Conservation (phyloP, 2,888 invertebrate species). For the Cistogaster globosa region DNA sequence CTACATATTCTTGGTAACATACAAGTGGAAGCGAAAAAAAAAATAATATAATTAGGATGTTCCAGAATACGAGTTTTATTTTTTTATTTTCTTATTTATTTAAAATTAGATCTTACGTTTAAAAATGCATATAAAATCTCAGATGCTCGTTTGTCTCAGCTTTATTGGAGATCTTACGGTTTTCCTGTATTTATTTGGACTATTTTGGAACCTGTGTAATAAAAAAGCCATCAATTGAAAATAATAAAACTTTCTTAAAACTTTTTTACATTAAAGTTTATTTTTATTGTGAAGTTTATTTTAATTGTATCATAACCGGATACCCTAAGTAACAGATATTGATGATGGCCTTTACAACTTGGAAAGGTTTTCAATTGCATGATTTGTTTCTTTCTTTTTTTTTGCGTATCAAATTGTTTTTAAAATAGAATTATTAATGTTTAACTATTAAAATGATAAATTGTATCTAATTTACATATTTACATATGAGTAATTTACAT, state of each 20-base stretch:
- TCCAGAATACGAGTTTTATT: no score
- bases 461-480: slow-evolving; percentile 65
- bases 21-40: not conserved
- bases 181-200: no score
- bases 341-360: not conserved
- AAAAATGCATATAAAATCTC: no score
- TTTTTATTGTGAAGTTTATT: no score
- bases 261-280: no score
- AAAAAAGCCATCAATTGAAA: no score
- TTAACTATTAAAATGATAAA: slow-evolving; percentile 71
- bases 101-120: no score
- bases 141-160: no score
- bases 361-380: slow-evolving; percentile 49
- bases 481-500: slow-evolving; percentile 54
- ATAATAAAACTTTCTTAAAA: not conserved
- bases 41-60: not conserved
- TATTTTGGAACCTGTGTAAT: no score
- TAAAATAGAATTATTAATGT: slow-evolving; percentile 69
- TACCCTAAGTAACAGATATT: not conserved
- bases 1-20: slow-evolving; percentile 10
- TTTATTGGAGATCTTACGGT: no score
- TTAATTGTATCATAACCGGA: not conserved
- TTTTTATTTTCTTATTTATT: no score
- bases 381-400: slow-evolving; percentile 36
- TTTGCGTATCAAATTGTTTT: slow-evolving; percentile 68